Conservation (phyloP, 1,140 invertebrate genomes). For the Calliphora vicina region DNA sequence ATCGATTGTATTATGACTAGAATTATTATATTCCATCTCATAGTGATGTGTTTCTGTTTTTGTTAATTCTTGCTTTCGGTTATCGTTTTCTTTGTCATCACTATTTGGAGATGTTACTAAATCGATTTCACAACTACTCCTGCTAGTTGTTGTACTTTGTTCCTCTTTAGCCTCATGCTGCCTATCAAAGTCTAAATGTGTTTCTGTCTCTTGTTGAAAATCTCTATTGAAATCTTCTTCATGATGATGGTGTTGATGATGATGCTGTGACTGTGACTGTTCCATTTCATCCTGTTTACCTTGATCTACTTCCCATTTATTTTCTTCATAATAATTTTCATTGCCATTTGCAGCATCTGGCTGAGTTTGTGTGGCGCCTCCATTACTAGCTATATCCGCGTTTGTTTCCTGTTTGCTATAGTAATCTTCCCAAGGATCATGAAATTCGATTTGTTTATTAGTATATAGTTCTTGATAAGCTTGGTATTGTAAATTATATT, state of each 20-base stretch:
- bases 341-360: neutral
- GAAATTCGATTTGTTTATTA: conserved; percentile 50
- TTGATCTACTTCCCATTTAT: neutral
- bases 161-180: neutral
- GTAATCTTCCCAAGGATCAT: conserved; percentile 69
- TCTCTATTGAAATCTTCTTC: neutral
- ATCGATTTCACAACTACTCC: neutral
- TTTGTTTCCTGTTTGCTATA: conserved; percentile 57
- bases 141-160: neutral
- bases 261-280: conserved; percentile 3
- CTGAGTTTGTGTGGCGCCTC: too few species aligned
- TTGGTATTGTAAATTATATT: conserved; percentile 28
- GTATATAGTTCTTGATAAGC: conserved; percentile 15
- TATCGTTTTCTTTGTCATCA: neutral
- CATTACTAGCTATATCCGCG: neutral
- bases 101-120: neutral
- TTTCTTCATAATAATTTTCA: neutral
- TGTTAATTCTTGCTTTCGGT: neutral
- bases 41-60: neutral
- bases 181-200: neutral
- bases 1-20: neutral
- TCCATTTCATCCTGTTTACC: neutral
- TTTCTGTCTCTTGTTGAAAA: neutral
- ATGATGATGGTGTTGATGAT: neutral
- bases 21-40: too few species aligned